Evolutionary conservation across 2,113 vertebrate genomes (phyloP).

Genomic region (Puffinus mauretanicus): DNA sequence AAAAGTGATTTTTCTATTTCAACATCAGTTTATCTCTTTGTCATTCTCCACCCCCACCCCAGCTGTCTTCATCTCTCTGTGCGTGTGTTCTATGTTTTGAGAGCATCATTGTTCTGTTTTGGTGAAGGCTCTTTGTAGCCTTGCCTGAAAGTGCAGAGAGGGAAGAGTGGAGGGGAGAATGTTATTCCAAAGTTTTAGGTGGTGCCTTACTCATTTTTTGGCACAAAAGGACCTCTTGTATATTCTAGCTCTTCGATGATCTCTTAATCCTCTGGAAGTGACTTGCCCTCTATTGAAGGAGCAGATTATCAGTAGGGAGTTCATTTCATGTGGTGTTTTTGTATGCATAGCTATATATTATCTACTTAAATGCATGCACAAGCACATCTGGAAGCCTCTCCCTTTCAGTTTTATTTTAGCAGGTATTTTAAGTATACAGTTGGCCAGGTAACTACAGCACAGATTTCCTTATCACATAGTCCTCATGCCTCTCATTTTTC

Average conservation of each 20-base stretch:
- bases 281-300: not conserved
- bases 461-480: not conserved
- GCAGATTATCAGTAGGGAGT: not conserved
- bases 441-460: not conserved
- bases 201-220: not conserved
- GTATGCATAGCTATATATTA: not conserved
- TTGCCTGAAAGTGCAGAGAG: not conserved
- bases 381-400: not conserved
- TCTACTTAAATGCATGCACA: not conserved
- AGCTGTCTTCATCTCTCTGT: not conserved
- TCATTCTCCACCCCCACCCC: not conserved
- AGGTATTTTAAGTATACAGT: not conserved
- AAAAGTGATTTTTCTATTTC: not conserved
- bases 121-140: not conserved
- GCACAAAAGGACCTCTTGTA: not conserved
- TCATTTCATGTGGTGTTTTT: not conserved
- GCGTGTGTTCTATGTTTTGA: not conserved
- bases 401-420: not conserved
- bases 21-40: not conserved
- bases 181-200: not conserved
- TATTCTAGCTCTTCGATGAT: not conserved
- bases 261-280: not conserved
- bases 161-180: not conserved
- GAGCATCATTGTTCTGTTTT: not conserved
- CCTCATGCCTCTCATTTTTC: not conserved